A percentile compares a stretch with the other conserved stretches of the same genome.
phyloP scores from a whole-genome alignment of 2,797 vertebrate genomes.

The Anolis apletophallus region DNA sequence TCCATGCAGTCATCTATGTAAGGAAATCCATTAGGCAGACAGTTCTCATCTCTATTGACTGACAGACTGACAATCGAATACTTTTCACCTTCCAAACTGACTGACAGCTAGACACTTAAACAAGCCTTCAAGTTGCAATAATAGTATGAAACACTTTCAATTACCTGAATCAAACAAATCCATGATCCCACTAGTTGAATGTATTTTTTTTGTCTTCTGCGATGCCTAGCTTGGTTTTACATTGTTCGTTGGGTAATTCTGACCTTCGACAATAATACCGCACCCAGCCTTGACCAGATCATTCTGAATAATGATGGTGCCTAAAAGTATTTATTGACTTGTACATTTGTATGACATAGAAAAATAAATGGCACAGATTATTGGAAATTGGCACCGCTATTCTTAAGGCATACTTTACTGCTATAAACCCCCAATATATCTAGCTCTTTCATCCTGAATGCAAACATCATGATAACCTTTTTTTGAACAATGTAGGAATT shows the following conservation, averaged over 20 bases:
- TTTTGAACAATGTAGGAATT: not conserved
- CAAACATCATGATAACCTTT: not conserved
- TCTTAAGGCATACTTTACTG: constrained; percentile 21
- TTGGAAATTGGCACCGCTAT: constrained; percentile 8
- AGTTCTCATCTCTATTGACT: constrained; percentile 98
- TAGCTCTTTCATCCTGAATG: not conserved
- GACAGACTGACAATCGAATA: constrained; percentile 97
- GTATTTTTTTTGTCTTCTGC: constrained; percentile 80
- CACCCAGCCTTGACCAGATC: constrained; percentile 56
- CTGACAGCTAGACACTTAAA: constrained; percentile 97
- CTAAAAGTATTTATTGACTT: constrained; percentile 46
- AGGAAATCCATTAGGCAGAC: constrained; percentile 99
- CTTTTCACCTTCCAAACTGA: constrained; percentile 95
- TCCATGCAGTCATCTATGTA: constrained; percentile 92
- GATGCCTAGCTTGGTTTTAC: constrained; percentile 81
- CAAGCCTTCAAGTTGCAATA: constrained; percentile 97
- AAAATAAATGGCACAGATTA: constrained; percentile 31
- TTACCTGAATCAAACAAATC: constrained; percentile 99
- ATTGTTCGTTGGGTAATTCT: constrained; percentile 73
- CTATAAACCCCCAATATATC: not conserved
- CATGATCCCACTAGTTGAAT: constrained; percentile 87
- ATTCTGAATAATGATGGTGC: constrained; percentile 65
- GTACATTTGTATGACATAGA: constrained; percentile 54
- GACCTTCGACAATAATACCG: constrained; percentile 68
- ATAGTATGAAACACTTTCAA: constrained; percentile 98